A percentile compares a stretch with the other conserved stretches of the same genome.
Conservation (phyloP, 2,113 vertebrate species). For the Phaetusa simplex region DNA sequence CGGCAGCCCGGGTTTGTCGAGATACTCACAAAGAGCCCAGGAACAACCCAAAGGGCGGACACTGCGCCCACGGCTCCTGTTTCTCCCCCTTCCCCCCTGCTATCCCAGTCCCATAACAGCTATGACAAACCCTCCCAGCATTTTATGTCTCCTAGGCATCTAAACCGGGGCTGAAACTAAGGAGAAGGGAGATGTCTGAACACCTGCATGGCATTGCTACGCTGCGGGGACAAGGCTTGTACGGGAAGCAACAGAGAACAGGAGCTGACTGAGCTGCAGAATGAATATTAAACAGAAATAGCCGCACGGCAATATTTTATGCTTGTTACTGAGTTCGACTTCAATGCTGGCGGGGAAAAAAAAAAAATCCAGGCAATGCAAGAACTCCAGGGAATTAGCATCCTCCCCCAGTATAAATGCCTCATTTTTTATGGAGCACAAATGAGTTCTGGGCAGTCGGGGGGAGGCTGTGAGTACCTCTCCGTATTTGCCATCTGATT, state of each 20-base stretch:
- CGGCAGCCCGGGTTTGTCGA: neutral
- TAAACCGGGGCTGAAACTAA: neutral
- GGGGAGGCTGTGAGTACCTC: neutral
- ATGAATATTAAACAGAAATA: neutral
- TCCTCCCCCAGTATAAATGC: neutral
- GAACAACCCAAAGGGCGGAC: neutral
- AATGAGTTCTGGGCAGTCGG: neutral
- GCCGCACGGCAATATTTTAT: neutral
- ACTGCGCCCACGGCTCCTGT: neutral
- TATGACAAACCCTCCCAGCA: neutral
- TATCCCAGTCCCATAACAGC: neutral
- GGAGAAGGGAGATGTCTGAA: neutral
- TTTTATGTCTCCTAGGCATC: neutral
- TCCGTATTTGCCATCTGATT: neutral
- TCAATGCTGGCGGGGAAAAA: neutral
- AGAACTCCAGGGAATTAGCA: neutral
- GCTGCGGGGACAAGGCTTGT: rapidly evolving
- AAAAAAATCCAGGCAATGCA: neutral
- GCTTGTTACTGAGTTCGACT: neutral
- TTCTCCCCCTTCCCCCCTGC: neutral
- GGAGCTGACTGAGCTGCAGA: neutral
- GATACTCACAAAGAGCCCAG: rapidly evolving
- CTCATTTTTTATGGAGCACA: neutral
- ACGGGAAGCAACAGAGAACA: neutral
- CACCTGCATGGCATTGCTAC: neutral